Evolutionary conservation across 2,797 vertebrate species (phyloP).

Genomic region (Galagoides demidoff): DNA sequence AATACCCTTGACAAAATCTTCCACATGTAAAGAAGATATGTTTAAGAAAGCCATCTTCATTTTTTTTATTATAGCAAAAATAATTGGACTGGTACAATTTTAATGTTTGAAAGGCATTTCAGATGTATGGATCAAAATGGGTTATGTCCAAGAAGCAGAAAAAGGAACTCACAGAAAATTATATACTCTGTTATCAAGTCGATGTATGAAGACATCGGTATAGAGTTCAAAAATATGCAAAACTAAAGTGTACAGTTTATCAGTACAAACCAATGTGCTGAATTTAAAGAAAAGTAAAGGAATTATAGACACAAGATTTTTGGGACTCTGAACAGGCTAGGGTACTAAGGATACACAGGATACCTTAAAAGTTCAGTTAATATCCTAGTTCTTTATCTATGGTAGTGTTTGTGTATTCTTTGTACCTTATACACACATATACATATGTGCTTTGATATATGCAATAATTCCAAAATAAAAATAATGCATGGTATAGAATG

Average conservation of each 20-base stretch:
- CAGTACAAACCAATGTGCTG: not conserved
- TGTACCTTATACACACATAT: not conserved
- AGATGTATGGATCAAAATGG: not conserved
- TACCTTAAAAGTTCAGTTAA: not conserved
- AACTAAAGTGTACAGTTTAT: not conserved
- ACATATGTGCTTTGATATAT: not conserved
- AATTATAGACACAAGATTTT: not conserved
- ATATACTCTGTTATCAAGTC: too few species aligned
- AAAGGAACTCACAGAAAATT: not conserved
- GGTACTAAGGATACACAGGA: not conserved
- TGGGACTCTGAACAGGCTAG: not conserved
- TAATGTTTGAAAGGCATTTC: not conserved
- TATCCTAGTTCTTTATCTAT: not conserved
- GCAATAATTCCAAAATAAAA: not conserved
- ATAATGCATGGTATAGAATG: not conserved
- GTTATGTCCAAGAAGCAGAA: not conserved
- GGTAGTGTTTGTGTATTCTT: not conserved
- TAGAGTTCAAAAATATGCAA: not conserved
- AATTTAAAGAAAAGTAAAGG: not conserved
- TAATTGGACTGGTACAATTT: not conserved
- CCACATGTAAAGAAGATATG: not conserved
- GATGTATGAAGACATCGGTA: not conserved
- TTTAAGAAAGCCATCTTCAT: not conserved
- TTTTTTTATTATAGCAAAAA: not conserved
- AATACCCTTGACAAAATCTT: not conserved